phyloP scores from a whole-genome alignment of 2,797 vertebrate genomes.

The Galaxias olidus region DNA sequence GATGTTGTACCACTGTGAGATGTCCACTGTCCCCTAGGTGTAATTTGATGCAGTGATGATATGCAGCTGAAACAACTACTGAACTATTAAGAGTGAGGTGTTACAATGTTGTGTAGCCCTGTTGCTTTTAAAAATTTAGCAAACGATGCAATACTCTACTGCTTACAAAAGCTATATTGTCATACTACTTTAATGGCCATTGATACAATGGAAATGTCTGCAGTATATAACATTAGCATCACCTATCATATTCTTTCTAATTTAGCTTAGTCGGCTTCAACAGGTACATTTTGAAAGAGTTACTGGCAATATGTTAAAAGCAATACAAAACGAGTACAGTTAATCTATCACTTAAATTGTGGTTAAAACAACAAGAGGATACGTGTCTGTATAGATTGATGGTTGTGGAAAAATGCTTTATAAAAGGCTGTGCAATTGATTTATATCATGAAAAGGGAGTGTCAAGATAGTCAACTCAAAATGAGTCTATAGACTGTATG shows the following conservation, averaged over 20 bases:
- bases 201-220: constrained; percentile 19
- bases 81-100: constrained; percentile 40
- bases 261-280: constrained; percentile 58
- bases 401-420: constrained; percentile 46
- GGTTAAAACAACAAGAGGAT: constrained; percentile 38
- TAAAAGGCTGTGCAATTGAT: constrained; percentile 56
- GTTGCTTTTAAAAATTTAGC: constrained; percentile 56
- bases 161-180: constrained; percentile 69
- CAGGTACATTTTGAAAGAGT: constrained; percentile 67
- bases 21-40: constrained; percentile 37
- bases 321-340: constrained; percentile 56
- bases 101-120: constrained; percentile 40
- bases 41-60: constrained; percentile 40
- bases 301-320: constrained; percentile 75
- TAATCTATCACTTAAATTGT: constrained; percentile 50
- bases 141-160: constrained; percentile 53
- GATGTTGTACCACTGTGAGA: constrained; percentile 37
- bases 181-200: constrained; percentile 43
- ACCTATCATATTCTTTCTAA: constrained; percentile 20
- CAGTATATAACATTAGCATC: constrained; percentile 10
- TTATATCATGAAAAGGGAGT: constrained; percentile 42
- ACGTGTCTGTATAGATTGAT: constrained; percentile 28
- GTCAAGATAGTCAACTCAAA: constrained; percentile 44
- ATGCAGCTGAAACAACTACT: constrained; percentile 53
- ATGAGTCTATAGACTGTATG: constrained; percentile 51